phyloP scores from a whole-genome alignment of 2,113 vertebrate species.

The Rostratula benghalensis region DNA sequence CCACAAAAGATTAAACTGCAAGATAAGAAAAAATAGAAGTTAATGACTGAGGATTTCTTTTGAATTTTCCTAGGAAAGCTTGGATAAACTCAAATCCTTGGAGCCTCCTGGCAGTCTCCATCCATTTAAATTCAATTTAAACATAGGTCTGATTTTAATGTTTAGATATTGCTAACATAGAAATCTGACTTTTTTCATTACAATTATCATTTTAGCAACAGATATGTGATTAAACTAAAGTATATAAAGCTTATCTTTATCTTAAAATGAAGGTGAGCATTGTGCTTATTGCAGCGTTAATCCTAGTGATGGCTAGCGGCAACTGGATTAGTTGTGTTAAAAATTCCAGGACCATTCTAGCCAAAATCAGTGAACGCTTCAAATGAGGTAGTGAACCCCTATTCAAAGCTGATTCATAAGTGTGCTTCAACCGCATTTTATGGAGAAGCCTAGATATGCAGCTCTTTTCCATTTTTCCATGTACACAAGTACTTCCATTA shows the following conservation, averaged over 20 bases:
- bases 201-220: not conserved
- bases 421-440: not conserved
- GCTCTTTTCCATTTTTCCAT: not conserved
- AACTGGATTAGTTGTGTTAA: not conserved
- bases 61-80: not conserved
- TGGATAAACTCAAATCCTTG: not conserved
- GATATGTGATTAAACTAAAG: not conserved
- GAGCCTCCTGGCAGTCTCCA: not conserved
- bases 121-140: slow-evolving; percentile 8
- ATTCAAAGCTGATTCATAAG: not conserved
- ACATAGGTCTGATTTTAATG: not conserved
- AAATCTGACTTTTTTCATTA: not conserved
- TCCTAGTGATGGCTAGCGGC: not conserved
- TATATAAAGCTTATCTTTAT: not conserved
- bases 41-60: not conserved
- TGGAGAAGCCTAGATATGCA: not conserved
- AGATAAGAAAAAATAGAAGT: not conserved
- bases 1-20: not conserved
- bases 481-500: not conserved
- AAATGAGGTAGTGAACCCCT: not conserved
- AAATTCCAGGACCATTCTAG: not conserved
- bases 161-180: not conserved
- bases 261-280: not conserved
- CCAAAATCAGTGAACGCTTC: not conserved
- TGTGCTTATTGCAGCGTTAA: not conserved